Percentiles rank a stretch among this genome's conserved stretches.
phyloP scores from a whole-genome alignment of 2,113 vertebrate species.

The Colius striatus region DNA sequence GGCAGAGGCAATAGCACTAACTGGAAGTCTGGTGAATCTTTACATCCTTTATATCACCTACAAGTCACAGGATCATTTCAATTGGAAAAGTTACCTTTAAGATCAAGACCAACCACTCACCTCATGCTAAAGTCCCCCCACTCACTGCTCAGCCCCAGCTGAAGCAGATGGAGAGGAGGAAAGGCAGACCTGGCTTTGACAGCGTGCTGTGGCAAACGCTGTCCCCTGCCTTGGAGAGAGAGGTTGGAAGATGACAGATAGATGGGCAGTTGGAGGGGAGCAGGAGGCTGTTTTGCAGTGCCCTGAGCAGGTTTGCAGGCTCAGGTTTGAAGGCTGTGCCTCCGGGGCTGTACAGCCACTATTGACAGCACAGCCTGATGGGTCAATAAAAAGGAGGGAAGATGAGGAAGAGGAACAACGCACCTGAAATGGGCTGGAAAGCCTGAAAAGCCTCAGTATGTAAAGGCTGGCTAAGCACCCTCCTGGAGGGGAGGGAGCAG shows the following conservation, averaged over 20 bases:
- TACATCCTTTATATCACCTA: too few species aligned
- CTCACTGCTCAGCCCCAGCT: too few species aligned
- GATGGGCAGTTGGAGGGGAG: background rate
- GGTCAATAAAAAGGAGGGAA: slow-evolving; percentile 51
- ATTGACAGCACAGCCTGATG: background rate
- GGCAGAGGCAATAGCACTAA: background rate
- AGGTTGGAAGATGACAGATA: background rate
- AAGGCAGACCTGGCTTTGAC: background rate
- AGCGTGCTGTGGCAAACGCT: background rate
- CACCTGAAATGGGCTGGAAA: slow-evolving; percentile 49
- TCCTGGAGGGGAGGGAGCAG: background rate
- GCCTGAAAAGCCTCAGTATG: background rate
- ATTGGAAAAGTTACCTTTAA: too few species aligned
- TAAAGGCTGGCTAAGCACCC: background rate
- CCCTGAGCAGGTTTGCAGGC: background rate
- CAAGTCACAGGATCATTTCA: too few species aligned
- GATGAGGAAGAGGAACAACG: background rate
- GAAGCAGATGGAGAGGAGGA: background rate
- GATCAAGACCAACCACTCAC: too few species aligned
- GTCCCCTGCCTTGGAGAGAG: background rate
- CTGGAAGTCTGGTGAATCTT: too few species aligned
- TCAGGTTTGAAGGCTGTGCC: background rate
- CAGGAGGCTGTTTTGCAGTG: background rate
- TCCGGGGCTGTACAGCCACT: background rate
- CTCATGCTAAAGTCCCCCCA: background rate